These are phyloP conservation scores for Charaxes varanes DNA, from an alignment of 1,140 invertebrate genomes.

Conservation along the genomic window DNA sequence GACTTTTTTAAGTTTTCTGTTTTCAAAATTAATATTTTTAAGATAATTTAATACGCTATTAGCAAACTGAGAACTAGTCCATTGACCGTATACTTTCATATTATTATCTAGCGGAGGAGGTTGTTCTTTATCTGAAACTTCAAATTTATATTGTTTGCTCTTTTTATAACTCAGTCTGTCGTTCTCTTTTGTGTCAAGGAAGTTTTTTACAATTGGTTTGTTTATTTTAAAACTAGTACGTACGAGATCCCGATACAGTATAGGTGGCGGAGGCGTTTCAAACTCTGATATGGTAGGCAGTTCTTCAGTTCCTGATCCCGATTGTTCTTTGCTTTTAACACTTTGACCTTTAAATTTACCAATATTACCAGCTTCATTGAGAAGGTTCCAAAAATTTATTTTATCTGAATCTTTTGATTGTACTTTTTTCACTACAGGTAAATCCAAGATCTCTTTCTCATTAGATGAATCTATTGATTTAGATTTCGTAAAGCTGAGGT, in stretches of 20 bases:
- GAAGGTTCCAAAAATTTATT: constrained; percentile 36
- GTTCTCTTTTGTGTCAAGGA: constrained; percentile 23
- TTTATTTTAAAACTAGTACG: constrained; percentile 12
- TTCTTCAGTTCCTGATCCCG: constrained; percentile 19
- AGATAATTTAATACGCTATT: constrained; percentile 54
- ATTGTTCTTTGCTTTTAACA: constrained; percentile 9
- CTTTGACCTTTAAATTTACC: constrained; percentile 26
- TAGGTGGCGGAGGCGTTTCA: constrained; percentile 42
- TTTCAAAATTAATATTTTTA: constrained; percentile 43
- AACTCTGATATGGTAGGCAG: constrained; percentile 33
- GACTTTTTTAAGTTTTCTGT: constrained; percentile 36
- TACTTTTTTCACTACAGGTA: constrained; percentile 12
- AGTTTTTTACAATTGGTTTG: constrained; percentile 5
- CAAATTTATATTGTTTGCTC: constrained; percentile 7
- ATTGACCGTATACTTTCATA: constrained; percentile 47
- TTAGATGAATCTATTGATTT: constrained; percentile 12
- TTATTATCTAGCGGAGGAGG: constrained; percentile 33
- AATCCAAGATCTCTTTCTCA: constrained; percentile 32
- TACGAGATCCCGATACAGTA: constrained; percentile 13
- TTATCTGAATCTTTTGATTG: constrained; percentile 22
- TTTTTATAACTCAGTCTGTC: constrained; percentile 5
- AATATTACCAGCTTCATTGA: constrained; percentile 26
- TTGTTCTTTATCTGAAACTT: constrained; percentile 32
- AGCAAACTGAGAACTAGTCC: constrained; percentile 53
- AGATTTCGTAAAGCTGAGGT: constrained; percentile 15